Percentiles rank a stretch among this genome's conserved stretches.
Conservation (phyloP, 2,888 invertebrate genomes). For the Liposcelis brunnea region DNA sequence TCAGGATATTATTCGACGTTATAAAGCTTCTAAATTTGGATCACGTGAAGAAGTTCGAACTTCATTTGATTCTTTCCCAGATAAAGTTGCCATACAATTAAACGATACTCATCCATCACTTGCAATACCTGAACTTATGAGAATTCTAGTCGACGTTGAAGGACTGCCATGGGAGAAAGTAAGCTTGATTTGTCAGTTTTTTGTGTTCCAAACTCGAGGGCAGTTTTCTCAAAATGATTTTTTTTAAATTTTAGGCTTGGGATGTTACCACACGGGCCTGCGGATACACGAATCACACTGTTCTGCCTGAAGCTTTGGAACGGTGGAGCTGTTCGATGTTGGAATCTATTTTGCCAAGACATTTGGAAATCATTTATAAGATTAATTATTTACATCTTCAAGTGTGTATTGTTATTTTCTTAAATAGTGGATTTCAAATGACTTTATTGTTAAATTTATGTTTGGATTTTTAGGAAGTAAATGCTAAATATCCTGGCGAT, state of each 20-base stretch:
- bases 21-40: constrained; percentile 89
- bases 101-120: constrained; percentile 98
- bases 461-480: constrained; percentile 26
- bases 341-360: constrained; percentile 78
- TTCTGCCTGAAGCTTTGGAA: constrained; percentile 92
- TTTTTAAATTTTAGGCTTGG: constrained; percentile 51
- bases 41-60: constrained; percentile 66
- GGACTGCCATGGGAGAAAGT: constrained; percentile 71
- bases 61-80: constrained; percentile 74
- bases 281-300: constrained; percentile 99
- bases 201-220: neutral
- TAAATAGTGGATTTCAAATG: neutral
- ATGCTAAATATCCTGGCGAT: constrained; percentile 64
- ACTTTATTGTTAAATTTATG: neutral
- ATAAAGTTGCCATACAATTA: constrained; percentile 93
- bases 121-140: constrained; percentile 93
- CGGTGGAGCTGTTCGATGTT: constrained; percentile 84
- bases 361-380: constrained; percentile 93
- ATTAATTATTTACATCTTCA: constrained; percentile 79
- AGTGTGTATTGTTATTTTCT: constrained; percentile 18
- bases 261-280: constrained; percentile 69
- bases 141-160: constrained; percentile 85
- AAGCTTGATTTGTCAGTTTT: constrained; percentile 14
- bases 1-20: constrained; percentile 89
- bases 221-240: constrained; percentile 6